Evolutionary conservation across 53 echinoderm and acorn worm genomes (phyloP), one percentile per base, ranked within the genome.

Genomic region (Luidia sarsii): DNA sequence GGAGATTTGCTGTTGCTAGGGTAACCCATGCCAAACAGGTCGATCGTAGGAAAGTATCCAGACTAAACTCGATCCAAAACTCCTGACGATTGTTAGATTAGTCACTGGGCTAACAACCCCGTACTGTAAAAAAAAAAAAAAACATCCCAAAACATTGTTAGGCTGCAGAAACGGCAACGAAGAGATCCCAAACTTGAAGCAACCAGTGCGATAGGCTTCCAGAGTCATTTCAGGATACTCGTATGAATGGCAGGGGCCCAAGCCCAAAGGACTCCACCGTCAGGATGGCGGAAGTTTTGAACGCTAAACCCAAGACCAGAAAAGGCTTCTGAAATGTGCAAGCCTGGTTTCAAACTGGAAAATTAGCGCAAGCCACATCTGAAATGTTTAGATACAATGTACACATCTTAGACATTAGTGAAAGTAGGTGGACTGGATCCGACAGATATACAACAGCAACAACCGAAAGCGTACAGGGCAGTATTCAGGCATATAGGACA

Each of bases 201-300:
- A n/a, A 39, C 32, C 0, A 52, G 77, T 30, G 85, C 54, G 66
- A 85, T 77, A 65, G 67, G 56, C 85, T 65, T 65, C 53, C 85
- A 51, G 33, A 24, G 48, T 33, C 30, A 72, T 39, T 54, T 20
- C 9, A 10, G 3, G 75, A 39, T 71, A 48, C 65, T 21, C 36
- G n/a, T 77, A 80, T 86, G 87, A 86, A 33, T 70, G 87, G 59
- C 70, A 62, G 51, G 48, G 80, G 80, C 80, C 68, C 80, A 86
- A 86, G 87, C 80, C 87, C 70, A 33, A 22, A 80, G 87, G 80
- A 86, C 80, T 80, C 80, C 70, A 70, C 39, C 50, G 80, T 32
- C 70, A 69, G 80, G 87, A 86, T 35, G 25, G 11, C 20, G 87
- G 87, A 69, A 80, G 87, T 80, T 0, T 39, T 86, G 51, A 86